Evolutionary conservation across 2,888 invertebrate genomes (phyloP).

Genomic region (Didymodactylos carnosus): DNA sequence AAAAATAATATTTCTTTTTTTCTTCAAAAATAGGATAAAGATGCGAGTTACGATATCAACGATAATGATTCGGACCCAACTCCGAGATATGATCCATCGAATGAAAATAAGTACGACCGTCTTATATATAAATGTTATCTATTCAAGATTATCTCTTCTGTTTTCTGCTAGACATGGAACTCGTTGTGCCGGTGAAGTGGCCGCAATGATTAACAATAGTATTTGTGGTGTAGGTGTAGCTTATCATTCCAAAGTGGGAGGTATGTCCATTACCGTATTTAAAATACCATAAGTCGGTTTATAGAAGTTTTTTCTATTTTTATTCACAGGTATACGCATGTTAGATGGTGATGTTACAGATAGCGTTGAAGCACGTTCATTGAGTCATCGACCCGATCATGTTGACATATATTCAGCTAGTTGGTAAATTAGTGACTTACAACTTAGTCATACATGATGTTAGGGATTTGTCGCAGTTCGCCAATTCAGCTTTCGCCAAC

Average conservation of each 20-base stretch:
- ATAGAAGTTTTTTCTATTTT: too few species aligned
- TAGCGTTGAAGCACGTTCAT: neutral
- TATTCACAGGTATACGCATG: conserved; percentile 17
- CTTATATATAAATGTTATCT: neutral
- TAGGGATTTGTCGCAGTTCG: too few species aligned
- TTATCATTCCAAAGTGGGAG: conserved; percentile 63
- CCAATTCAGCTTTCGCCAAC: too few species aligned
- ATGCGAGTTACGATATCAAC: neutral
- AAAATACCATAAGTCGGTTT: too few species aligned
- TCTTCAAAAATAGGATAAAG: neutral
- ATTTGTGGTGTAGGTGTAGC: conserved; percentile 79
- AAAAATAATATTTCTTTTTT: neutral
- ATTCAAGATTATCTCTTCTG: neutral
- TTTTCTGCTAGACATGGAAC: conserved; percentile 51
- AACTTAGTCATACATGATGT: too few species aligned
- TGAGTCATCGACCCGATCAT: neutral
- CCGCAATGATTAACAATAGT: conserved; percentile 74
- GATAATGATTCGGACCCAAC: conserved; percentile 4
- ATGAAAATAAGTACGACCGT: conserved; percentile 5
- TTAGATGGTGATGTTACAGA: conserved; percentile 5
- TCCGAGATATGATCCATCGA: neutral
- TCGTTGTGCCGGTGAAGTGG: conserved; percentile 94
- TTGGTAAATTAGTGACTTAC: too few species aligned
- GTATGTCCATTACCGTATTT: too few species aligned
- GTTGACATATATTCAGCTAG: conserved; percentile 3